Percentiles rank a stretch among this genome's conserved stretches.
Evolutionary conservation across 2,888 invertebrate genomes (phyloP).

Genomic region (Bhutanitis thaidina): DNA sequence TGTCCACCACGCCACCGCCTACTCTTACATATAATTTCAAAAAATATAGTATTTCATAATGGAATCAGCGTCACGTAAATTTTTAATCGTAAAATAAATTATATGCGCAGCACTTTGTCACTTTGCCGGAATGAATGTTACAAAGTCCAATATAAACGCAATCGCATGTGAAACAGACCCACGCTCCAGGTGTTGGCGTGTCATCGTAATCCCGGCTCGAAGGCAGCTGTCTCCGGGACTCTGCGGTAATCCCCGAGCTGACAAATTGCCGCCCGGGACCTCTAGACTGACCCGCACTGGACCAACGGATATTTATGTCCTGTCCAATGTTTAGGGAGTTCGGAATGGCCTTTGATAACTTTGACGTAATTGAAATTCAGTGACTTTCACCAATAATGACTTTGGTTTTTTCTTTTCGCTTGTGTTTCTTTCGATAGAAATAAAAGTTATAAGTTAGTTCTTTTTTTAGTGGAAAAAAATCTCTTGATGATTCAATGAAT

Average conservation of each 20-base stretch:
- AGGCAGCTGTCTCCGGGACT: slow-evolving; percentile 4
- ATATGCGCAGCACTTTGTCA: too few relatives aligned
- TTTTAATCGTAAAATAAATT: too few relatives aligned
- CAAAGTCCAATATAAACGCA: not conserved
- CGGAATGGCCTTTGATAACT: not conserved
- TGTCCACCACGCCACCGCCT: too few relatives aligned
- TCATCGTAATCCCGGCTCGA: slow-evolving; percentile 10
- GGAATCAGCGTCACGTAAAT: too few relatives aligned
- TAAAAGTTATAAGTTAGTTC: too few relatives aligned
- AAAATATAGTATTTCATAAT: too few relatives aligned
- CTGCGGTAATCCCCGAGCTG: slow-evolving; percentile 31
- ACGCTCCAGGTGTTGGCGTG: slow-evolving; percentile 2
- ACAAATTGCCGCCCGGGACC: slow-evolving; percentile 33
- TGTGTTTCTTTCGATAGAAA: too few relatives aligned
- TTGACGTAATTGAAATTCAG: not conserved
- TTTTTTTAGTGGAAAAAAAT: too few relatives aligned
- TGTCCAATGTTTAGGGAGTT: not conserved
- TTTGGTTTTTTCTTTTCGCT: too few relatives aligned
- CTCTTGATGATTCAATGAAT: too few relatives aligned
- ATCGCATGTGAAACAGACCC: not conserved
- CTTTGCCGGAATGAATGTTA: too few relatives aligned
- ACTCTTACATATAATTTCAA: too few relatives aligned
- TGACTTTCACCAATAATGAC: not conserved
- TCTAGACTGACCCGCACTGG: slow-evolving; percentile 20
- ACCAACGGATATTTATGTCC: not conserved